phyloP scores from a whole-genome alignment of 2,797 vertebrate species.

The Bucorvus abyssinicus region DNA sequence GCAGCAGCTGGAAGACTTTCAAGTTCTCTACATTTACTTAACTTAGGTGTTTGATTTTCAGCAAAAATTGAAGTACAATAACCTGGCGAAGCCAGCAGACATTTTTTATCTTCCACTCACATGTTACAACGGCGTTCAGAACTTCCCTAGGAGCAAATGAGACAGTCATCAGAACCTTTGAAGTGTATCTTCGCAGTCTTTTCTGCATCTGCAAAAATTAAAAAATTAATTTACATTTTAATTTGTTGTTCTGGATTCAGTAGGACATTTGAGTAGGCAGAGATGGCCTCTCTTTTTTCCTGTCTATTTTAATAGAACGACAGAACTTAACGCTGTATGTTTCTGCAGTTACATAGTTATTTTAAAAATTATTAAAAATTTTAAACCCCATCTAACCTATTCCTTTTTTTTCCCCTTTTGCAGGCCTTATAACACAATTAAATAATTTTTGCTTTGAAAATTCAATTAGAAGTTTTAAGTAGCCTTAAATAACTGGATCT shows the following conservation, averaged over 20 bases:
- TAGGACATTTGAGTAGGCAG: not conserved
- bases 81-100: not conserved
- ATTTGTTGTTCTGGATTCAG: slow-evolving; percentile 39
- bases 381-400: not conserved
- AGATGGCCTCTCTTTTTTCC: not conserved
- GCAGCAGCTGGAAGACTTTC: not conserved
- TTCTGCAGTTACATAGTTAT: not conserved
- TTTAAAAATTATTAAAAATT: not conserved
- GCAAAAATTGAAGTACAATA: not conserved
- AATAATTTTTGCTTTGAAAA: not conserved
- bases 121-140: not conserved
- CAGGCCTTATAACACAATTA: not conserved
- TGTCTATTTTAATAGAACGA: not conserved
- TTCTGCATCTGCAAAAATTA: slow-evolving; percentile 8
- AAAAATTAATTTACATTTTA: slow-evolving; percentile 32
- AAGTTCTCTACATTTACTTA: not conserved
- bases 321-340: not conserved
- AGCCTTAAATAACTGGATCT: not conserved
- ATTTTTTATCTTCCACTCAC: not conserved
- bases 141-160: not conserved
- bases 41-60: slow-evolving; percentile 1
- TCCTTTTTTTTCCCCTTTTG: not conserved
- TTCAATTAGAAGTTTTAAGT: not conserved
- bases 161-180: not conserved
- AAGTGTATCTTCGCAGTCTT: slow-evolving; percentile 23